Evolutionary conservation across 2,888 invertebrate species (phyloP), one percentile per base, ranked within the genome.

Genomic region (Mythimna vitellina): DNA sequence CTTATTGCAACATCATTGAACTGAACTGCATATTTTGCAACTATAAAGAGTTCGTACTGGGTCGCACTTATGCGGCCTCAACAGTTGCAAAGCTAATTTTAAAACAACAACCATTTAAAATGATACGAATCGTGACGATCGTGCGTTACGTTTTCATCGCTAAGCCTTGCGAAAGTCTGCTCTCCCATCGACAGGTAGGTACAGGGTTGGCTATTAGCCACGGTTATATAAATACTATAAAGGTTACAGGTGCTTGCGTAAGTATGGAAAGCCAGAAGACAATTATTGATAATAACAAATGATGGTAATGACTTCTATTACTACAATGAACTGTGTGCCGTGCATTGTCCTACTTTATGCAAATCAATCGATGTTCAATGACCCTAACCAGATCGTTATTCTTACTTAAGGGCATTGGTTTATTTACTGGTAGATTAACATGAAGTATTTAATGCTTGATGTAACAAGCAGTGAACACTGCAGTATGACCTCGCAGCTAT

Each of bases 71-170:
- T 69, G 65, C 38, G 57, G 58, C 68, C 63, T 70, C 56, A 71
- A 67, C 35, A n/a, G 66, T 85, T 85, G 67, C 81, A 71, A 83
- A 83, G 35, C 66, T 61, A 70, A 77, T 85, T 80, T 81, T 69
- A 85, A 78, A 83, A 85, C 76, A 80, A 82, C 75, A 80, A 76
- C 78, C 70, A 78, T 83, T 82, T 79, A 82, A 75, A 83, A 85
- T 80, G 49, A 83, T 83, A 74, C 67, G 70, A 86, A 80, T 87
- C 88, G 88, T 89, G 86, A 88, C 78, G 77, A 76, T 85, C 87
- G 86, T 86, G 86, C 86, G 81, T 83, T 84, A 84, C 76, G 73
- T 81, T 86, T 84, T 64, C 82, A 72, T 83, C 73, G 75, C 73
- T 35, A 76, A 67, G 60, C 46, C 63, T 86, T 86, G 73, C 80